Percentiles rank a stretch among this genome's conserved stretches.
Evolutionary conservation across 2,113 vertebrate genomes (phyloP).

Genomic region (Typhlomys cinereus): DNA sequence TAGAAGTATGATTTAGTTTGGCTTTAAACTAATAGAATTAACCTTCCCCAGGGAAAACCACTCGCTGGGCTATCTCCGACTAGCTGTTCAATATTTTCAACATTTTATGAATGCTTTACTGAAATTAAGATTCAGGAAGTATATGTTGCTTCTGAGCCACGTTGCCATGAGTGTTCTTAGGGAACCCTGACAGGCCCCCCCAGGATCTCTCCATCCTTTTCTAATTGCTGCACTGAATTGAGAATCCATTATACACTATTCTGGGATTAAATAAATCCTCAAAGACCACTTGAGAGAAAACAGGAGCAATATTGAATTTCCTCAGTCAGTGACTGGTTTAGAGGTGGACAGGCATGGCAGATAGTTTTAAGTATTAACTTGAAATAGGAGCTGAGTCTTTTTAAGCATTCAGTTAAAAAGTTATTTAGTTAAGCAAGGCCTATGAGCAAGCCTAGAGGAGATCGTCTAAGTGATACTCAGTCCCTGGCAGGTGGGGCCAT

Average conservation of each 20-base stretch:
- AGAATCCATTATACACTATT: not conserved
- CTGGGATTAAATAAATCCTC: not conserved
- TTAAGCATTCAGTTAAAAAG: too few species aligned
- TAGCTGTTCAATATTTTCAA: not conserved
- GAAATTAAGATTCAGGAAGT: not conserved
- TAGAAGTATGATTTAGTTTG: not conserved
- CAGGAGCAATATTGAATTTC: not conserved
- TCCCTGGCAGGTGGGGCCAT: too few species aligned
- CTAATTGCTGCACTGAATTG: not conserved
- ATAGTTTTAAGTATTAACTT: too few species aligned
- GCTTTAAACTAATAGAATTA: not conserved
- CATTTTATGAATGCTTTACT: not conserved
- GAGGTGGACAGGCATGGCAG: not conserved
- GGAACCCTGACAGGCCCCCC: not conserved
- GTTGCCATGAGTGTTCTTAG: not conserved
- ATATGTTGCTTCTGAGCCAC: not conserved
- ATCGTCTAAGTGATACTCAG: not conserved
- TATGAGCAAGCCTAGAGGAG: not conserved
- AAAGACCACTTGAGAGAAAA: not conserved
- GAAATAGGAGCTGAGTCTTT: too few species aligned
- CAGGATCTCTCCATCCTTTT: not conserved
- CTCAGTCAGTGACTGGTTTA: not conserved
- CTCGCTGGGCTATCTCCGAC: not conserved
- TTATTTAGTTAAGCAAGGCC: too few species aligned
- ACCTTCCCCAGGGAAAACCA: not conserved